Evolutionary conservation across 2,888 invertebrate species (phyloP).

Genomic region (Agrilus biguttatus): DNA sequence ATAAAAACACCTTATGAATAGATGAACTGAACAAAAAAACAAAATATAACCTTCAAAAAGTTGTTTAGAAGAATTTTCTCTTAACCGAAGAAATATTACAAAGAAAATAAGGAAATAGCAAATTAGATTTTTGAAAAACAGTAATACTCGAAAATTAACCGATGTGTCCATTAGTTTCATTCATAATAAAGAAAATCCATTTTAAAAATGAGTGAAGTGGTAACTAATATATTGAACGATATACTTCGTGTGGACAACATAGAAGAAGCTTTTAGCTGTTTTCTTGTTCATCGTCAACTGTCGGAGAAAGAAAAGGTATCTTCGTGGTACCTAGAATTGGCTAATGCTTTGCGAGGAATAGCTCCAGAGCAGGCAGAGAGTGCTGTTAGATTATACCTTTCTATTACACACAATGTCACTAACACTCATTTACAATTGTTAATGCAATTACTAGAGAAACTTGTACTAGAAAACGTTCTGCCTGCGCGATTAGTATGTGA

Average conservation of each 20-base stretch:
- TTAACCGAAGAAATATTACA: too few species aligned
- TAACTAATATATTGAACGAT: constrained; percentile 49
- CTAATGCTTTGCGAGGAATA: constrained; percentile 47
- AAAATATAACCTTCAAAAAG: too few species aligned
- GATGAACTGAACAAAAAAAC: too few species aligned
- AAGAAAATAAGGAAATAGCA: too few species aligned
- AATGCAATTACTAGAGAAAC: constrained; percentile 57
- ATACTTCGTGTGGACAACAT: constrained; percentile 60
- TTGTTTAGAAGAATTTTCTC: too few species aligned
- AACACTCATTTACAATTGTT: constrained; percentile 62
- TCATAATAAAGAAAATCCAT: neutral
- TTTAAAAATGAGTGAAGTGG: constrained; percentile 42
- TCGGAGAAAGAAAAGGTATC: constrained; percentile 53
- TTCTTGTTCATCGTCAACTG: constrained; percentile 62
- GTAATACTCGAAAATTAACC: too few species aligned
- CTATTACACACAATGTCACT: constrained; percentile 55
- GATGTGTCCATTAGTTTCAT: too few species aligned
- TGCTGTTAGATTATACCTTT: constrained; percentile 60
- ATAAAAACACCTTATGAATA: too few species aligned
- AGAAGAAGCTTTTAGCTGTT: constrained; percentile 82
- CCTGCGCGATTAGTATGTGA: constrained; percentile 79
- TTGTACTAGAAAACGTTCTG: constrained; percentile 57
- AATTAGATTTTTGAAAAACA: too few species aligned
- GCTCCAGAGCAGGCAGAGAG: constrained; percentile 60
- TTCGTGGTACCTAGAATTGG: constrained; percentile 55